These are phyloP conservation scores for Microctenopoma steveboyesi DNA, from an alignment of 2,797 vertebrate genomes.

Conservation along the genomic window DNA sequence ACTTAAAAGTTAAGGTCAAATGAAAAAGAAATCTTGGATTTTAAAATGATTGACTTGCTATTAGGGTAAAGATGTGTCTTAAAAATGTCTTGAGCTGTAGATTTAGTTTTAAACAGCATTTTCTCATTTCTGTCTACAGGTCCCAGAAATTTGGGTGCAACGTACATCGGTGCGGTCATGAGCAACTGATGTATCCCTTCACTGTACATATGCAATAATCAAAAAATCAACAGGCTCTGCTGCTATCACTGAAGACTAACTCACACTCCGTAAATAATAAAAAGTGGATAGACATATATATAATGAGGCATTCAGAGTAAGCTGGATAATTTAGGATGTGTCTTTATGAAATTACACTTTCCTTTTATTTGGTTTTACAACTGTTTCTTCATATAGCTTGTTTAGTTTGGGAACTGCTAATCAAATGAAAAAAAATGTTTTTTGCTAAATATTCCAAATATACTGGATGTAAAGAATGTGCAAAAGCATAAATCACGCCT, in stretches of 20 bases:
- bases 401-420: background rate
- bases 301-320: background rate
- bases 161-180: background rate
- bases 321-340: background rate
- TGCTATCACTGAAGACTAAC: background rate
- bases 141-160: background rate
- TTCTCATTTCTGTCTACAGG: background rate
- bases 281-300: background rate
- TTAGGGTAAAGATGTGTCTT: background rate
- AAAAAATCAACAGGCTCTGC: background rate
- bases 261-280: background rate
- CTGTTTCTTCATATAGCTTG: background rate
- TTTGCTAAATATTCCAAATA: slow-evolving; percentile 8
- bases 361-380: background rate
- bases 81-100: background rate
- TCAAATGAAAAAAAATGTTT: background rate
- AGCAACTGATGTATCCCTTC: background rate
- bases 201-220: background rate
- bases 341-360: background rate
- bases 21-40: slow-evolving; percentile 1
- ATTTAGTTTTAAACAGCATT: background rate
- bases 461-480: slow-evolving; percentile 17
- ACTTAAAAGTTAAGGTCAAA: slow-evolving; percentile 5
- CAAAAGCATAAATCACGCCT: slow-evolving; percentile 39
- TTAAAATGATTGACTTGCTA: slow-evolving; percentile 7